phyloP scores from a whole-genome alignment of 2,797 vertebrate genomes.

The Coluber constrictor region DNA sequence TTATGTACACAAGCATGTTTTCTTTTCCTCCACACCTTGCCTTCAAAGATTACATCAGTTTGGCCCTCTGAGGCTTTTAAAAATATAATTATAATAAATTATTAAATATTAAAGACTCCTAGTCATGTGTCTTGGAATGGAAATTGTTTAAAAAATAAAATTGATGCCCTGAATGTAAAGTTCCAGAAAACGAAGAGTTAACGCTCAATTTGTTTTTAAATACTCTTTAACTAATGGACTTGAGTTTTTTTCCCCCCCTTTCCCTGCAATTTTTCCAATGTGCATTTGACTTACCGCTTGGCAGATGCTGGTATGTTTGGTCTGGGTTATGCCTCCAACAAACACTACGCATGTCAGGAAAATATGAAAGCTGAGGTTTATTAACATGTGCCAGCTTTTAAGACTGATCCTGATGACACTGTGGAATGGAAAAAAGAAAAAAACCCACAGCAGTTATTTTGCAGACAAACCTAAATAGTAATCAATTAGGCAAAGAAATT shows the following conservation, averaged over 20 bases:
- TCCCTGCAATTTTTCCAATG: neutral
- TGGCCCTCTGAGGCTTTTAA: neutral
- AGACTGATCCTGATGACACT: conserved; percentile 90
- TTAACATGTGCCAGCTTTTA: conserved; percentile 97
- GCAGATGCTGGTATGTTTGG: conserved; percentile 83
- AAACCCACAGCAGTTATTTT: conserved; percentile 37
- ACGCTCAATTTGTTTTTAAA: neutral
- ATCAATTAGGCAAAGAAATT: conserved; percentile 8
- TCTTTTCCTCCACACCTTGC: neutral
- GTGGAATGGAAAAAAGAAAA: conserved; percentile 48
- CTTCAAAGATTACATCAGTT: neutral
- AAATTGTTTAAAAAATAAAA: neutral
- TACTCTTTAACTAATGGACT: neutral
- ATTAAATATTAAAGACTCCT: neutral
- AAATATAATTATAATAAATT: neutral
- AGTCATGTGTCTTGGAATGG: neutral
- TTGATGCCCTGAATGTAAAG: neutral
- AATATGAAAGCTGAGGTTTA: conserved; percentile 92
- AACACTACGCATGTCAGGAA: conserved; percentile 90
- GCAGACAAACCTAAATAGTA: conserved; percentile 26
- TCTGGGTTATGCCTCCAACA: conserved; percentile 91
- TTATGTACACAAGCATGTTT: neutral
- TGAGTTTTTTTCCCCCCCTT: neutral
- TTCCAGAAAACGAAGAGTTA: neutral
- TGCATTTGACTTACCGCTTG: conserved; percentile 87